These are phyloP conservation scores for Podiceps cristatus DNA, from an alignment of 2,113 vertebrate species.

Conservation along the genomic window DNA sequence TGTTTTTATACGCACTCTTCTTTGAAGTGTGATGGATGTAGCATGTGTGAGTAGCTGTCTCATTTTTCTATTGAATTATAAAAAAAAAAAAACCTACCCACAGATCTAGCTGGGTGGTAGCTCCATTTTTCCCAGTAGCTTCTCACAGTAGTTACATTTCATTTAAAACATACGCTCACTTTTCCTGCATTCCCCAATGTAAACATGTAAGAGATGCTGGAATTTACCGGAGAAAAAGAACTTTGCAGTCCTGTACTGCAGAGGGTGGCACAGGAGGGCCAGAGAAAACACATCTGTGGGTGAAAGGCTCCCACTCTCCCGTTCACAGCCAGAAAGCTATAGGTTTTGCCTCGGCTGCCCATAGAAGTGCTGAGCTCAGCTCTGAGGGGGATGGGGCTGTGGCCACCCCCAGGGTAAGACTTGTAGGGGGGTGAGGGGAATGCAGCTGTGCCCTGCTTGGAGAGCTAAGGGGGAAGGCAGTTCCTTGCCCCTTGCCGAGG, in stretches of 20 bases:
- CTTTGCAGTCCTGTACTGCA: constrained; percentile 1
- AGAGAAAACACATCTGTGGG: constrained; percentile 39
- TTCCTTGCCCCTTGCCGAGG: not conserved
- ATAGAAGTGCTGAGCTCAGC: not conserved
- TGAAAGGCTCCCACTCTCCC: not conserved
- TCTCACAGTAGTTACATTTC: constrained; percentile 59
- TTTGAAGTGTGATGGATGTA: constrained; percentile 55
- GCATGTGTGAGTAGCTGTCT: constrained; percentile 44
- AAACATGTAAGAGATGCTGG: constrained; percentile 43
- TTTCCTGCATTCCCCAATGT: constrained; percentile 39
- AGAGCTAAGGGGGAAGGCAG: not conserved
- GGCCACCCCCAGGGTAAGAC: not conserved
- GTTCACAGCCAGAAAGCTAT: constrained; percentile 16
- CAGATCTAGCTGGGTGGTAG: constrained; percentile 49
- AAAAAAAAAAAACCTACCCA: not conserved
- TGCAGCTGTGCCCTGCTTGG: not conserved
- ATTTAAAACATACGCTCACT: constrained; percentile 58
- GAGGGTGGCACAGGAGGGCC: constrained; percentile 5
- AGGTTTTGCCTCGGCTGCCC: not conserved
- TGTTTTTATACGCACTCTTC: not conserved
- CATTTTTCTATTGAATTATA: constrained; percentile 61
- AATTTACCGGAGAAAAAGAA: constrained; percentile 38
- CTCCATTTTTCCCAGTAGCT: constrained; percentile 48
- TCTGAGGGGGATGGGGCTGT: not conserved
- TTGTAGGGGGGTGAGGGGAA: not conserved